Evolutionary conservation across 1,140 invertebrate genomes (phyloP), one percentile per base, ranked within the genome.

Genomic region (Meloidogyne floridensis): DNA sequence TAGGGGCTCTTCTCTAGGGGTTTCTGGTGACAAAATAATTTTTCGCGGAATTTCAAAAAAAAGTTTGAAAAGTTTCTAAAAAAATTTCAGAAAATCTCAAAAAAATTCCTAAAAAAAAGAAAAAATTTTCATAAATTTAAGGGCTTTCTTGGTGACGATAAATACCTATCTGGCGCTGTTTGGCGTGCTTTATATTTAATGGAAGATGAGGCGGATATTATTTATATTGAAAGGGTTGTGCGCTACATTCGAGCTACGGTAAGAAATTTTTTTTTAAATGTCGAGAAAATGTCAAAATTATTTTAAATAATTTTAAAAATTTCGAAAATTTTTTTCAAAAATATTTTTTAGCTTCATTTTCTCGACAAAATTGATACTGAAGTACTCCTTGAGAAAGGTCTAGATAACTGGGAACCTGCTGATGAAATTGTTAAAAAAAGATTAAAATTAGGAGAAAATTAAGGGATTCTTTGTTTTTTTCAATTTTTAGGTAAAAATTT

Each of bases 181-280:
- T 85, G 84, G 84, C 69, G 84, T 13, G 75, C 84, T 80, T 53
- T 85, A 20, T 85, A 82, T 71, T 54, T 84, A 32, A 32, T 47
- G 9, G 32, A 70, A 32, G 10, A 42, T 32, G 18, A 79, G 13
- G 51, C 80, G 65, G 83, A 85, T 56, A 82, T 85, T 20, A 77
- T 79, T 18, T 56, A 80, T 69, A 47, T 85, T 20, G 78, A 82
- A 65, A 77, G 65, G 9, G 84, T 84, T 47, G 84, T 85, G 5
- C 65, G 76, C 5, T 85, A 85, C 71, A 77, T 86, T 4, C 56
- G 84, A 56, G 56, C 80, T 15, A 86, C 84, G n/a, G 84, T 85
- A 80, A 78, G 7, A 6, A 47, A 43, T 43, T 84, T 76, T 74
- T 70, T 72, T 42, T 43, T 7, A 56, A 65, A 15, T 13, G 15